Evolutionary conservation across 1,140 invertebrate species (phyloP).

Genomic region (Mycetomoellerius zeteki): DNA sequence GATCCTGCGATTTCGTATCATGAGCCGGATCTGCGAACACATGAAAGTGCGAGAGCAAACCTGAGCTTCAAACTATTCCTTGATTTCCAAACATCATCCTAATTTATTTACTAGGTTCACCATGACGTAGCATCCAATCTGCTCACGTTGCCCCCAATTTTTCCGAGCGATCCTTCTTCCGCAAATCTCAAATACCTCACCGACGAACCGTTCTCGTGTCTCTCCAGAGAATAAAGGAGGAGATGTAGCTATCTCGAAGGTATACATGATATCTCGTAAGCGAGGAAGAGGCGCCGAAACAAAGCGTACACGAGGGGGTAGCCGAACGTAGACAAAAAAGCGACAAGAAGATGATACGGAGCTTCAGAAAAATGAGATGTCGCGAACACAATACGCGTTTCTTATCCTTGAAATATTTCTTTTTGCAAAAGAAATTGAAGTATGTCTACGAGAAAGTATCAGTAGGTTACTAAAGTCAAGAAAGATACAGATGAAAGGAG

Average conservation of each 20-base stretch:
- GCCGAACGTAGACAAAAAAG: background rate
- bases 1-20: slow-evolving; percentile 1
- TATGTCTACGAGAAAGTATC: background rate
- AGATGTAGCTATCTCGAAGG: slow-evolving; percentile 1
- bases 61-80: background rate
- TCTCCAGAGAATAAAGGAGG: background rate
- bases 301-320: background rate
- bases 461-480: background rate
- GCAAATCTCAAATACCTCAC: background rate
- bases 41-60: background rate
- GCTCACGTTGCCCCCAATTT: slow-evolving; percentile 12
- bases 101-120: slow-evolving; percentile 39
- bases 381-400: background rate
- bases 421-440: background rate
- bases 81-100: background rate
- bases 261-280: slow-evolving; percentile 1
- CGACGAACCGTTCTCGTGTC: background rate
- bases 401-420: background rate
- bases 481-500: background rate
- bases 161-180: background rate
- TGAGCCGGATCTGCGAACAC: background rate
- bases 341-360: background rate
- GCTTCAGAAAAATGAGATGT: slow-evolving; percentile 14
- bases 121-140: slow-evolving; percentile 27
- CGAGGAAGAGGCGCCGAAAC: slow-evolving; percentile 2